phyloP scores from a whole-genome alignment of 2,797 vertebrate species.

The Podarcis siculus region DNA sequence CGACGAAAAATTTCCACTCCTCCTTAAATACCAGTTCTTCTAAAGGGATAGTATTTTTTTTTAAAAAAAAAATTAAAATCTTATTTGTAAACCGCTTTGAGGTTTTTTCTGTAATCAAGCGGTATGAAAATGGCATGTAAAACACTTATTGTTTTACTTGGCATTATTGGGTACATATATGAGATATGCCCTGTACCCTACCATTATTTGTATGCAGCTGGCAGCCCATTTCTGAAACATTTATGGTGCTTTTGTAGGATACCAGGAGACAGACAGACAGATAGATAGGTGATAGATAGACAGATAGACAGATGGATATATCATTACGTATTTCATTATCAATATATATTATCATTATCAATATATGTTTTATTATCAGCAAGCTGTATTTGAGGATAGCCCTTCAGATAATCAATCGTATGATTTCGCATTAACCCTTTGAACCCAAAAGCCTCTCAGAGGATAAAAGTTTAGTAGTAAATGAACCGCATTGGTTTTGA shows the following conservation, averaged over 20 bases:
- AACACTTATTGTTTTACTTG: not conserved
- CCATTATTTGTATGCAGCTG: constrained; percentile 14
- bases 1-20: no score
- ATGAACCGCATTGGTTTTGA: constrained; percentile 65
- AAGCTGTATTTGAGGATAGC: constrained; percentile 54
- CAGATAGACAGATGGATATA: no score
- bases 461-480: constrained; percentile 70
- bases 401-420: constrained; percentile 58
- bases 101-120: no score
- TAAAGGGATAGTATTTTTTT: no score
- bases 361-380: constrained; percentile 41
- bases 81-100: no score
- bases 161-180: not conserved
- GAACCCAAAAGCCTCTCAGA: constrained; percentile 61
- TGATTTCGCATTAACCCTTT: constrained; percentile 59
- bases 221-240: constrained; percentile 13
- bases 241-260: constrained; percentile 31
- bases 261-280: not conserved
- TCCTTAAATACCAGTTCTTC: no score
- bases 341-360: constrained; percentile 33
- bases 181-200: not conserved
- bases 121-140: no score
- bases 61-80: no score
- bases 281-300: no score
- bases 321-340: no score